A percentile compares a stretch with the other conserved stretches of the same genome.
phyloP scores from a whole-genome alignment of 2,113 vertebrate species.

The Arothron firmamentum region DNA sequence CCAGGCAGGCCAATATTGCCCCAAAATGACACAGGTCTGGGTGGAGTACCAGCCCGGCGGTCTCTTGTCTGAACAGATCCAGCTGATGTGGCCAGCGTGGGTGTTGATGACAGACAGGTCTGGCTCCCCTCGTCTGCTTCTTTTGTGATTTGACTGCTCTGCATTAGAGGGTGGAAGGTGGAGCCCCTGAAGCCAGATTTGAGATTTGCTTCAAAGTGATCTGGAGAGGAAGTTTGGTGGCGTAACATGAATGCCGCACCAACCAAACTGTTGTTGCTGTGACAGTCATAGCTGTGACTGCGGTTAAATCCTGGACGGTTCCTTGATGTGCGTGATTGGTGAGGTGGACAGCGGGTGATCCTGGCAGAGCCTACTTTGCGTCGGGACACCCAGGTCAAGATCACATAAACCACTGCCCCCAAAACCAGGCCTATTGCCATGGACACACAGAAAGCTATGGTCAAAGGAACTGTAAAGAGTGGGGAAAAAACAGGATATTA shows the following conservation, averaged over 20 bases:
- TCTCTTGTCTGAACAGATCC: constrained; percentile 73
- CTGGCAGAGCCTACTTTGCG: constrained; percentile 83
- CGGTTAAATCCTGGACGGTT: constrained; percentile 84
- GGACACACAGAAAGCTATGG: constrained; percentile 91
- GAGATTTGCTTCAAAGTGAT: constrained; percentile 83
- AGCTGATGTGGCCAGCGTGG: constrained; percentile 60
- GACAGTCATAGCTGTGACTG: constrained; percentile 85
- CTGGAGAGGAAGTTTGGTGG: constrained; percentile 82
- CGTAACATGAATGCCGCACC: constrained; percentile 88
- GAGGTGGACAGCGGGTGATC: constrained; percentile 83
- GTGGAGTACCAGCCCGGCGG: constrained; percentile 56
- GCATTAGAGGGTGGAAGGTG: constrained; percentile 93
- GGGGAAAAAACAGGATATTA: constrained; percentile 11
- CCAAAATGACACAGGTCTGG: constrained; percentile 86
- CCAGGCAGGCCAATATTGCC: constrained; percentile 78
- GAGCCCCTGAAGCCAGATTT: constrained; percentile 92
- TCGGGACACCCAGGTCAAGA: constrained; percentile 84
- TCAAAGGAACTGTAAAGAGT: constrained; percentile 79
- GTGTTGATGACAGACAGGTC: constrained; percentile 79
- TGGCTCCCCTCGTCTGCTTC: constrained; percentile 86
- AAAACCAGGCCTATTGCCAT: constrained; percentile 85
- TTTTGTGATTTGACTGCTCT: constrained; percentile 84
- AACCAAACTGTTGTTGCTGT: constrained; percentile 93
- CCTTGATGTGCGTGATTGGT: constrained; percentile 67
- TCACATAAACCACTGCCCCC: constrained; percentile 84